Conservation (phyloP, 2,888 invertebrate genomes). For the Thumatha senex region DNA sequence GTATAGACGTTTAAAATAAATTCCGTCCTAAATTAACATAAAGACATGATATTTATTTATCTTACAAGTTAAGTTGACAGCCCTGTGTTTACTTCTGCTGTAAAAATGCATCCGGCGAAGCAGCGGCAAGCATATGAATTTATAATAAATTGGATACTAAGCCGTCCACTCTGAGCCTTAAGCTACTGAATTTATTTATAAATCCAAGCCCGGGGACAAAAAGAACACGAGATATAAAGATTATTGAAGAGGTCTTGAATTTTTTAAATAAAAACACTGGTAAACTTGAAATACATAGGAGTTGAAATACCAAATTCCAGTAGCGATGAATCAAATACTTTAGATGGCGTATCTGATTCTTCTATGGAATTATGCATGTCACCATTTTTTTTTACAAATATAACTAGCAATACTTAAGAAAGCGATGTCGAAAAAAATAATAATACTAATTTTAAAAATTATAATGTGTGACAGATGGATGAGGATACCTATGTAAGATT, state of each 20-base stretch:
- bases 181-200: conserved; percentile 45
- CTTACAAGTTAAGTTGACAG: conserved; percentile 1
- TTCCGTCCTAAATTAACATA: neutral
- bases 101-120: conserved; percentile 8
- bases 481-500: too few species aligned
- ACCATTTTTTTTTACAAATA: too few species aligned
- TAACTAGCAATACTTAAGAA: too few species aligned
- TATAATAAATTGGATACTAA: conserved; percentile 54
- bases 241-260: conserved; percentile 15
- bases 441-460: too few species aligned
- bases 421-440: too few species aligned
- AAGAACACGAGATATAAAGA: conserved; percentile 12
- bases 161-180: conserved; percentile 34
- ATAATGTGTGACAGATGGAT: too few species aligned
- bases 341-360: too few species aligned
- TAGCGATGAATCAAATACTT: too few species aligned
- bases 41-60: conserved; percentile 4
- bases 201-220: conserved; percentile 32
- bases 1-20: neutral
- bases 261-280: neutral
- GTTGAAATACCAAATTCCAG: too few species aligned
- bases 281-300: too few species aligned
- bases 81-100: conserved; percentile 10
- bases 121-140: conserved; percentile 51
- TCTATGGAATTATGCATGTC: too few species aligned